A percentile compares a stretch with the other conserved stretches of the same genome.
Evolutionary conservation across 2,113 vertebrate species (phyloP).

Genomic region (Marcusenius ussheri): DNA sequence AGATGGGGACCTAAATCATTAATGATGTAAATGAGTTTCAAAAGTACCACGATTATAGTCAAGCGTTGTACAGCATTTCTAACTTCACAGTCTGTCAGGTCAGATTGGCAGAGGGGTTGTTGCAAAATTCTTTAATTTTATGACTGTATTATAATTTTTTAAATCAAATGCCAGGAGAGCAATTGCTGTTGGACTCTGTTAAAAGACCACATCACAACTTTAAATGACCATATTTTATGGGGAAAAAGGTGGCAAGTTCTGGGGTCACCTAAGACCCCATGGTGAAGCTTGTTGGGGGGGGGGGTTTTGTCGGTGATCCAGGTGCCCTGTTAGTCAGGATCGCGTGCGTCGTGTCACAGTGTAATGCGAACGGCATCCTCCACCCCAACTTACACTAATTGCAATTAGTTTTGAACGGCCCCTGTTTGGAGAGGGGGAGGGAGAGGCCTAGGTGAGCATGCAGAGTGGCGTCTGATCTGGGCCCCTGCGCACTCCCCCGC

Average conservation of each 20-base stretch:
- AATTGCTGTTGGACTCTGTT: background rate
- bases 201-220: background rate
- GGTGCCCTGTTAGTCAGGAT: background rate
- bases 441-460: background rate
- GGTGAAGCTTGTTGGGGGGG: background rate
- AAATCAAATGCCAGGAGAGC: background rate
- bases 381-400: background rate
- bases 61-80: background rate
- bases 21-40: background rate
- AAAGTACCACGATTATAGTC: background rate
- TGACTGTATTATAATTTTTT: background rate
- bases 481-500: background rate
- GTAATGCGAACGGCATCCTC: background rate
- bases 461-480: background rate
- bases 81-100: background rate
- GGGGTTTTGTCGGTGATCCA: background rate
- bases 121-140: background rate
- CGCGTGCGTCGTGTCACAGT: background rate
- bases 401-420: background rate
- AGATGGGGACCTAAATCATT: background rate
- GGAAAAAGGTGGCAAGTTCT: background rate
- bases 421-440: slow-evolving; percentile 4
- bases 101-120: background rate
- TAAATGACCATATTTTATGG: background rate
- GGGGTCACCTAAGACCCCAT: background rate